Evolutionary conservation across 2,113 vertebrate genomes (phyloP).

Genomic region (Aspidoscelis tigris): DNA sequence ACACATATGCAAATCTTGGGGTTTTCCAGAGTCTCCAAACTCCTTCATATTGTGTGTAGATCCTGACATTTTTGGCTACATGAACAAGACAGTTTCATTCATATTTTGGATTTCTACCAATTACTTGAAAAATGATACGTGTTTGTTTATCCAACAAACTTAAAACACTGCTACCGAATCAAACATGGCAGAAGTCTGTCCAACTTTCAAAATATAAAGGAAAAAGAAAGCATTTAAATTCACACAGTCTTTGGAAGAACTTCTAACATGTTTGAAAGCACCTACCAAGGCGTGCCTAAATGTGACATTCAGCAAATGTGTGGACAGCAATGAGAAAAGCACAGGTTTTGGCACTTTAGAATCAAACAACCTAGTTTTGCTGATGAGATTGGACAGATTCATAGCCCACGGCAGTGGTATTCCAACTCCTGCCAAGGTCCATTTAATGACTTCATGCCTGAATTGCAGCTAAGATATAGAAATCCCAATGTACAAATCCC

Average conservation of each 20-base stretch:
- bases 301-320: constrained; percentile 5
- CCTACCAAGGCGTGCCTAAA: neutral
- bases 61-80: neutral
- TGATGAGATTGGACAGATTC: constrained; percentile 27
- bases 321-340: constrained; percentile 15
- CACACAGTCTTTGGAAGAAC: neutral
- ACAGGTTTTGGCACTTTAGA: constrained; percentile 7
- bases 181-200: neutral
- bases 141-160: neutral
- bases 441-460: constrained; percentile 17
- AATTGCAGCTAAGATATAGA: neutral
- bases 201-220: neutral
- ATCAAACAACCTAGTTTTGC: constrained; percentile 21
- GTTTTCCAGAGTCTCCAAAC: neutral
- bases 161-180: neutral
- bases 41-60: neutral
- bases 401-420: constrained; percentile 1
- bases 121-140: neutral
- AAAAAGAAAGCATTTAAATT: neutral
- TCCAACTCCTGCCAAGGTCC: constrained; percentile 21
- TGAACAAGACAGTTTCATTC: neutral
- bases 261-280: neutral
- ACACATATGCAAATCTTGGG: neutral
- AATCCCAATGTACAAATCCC: neutral
- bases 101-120: neutral